Evolutionary conservation across 2,797 vertebrate species (phyloP), one percentile per base, ranked within the genome.

Genomic region (Cottoperca gobio): DNA sequence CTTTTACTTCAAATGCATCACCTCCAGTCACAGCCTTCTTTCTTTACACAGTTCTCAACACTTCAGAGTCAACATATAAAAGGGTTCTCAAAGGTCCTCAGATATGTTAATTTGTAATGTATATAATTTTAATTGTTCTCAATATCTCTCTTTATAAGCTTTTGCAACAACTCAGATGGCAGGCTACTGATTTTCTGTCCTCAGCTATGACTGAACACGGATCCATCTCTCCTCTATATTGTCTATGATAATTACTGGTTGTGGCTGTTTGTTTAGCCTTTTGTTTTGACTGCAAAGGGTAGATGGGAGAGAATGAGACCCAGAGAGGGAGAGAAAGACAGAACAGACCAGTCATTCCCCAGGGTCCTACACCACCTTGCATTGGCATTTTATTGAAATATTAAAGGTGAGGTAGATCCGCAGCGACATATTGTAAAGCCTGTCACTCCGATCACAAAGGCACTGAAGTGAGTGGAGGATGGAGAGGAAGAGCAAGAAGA

Each of bases 321-420:
- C 33, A 61, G 54, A 53, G 46, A 70, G 45, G 42, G 45, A 77
- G 43, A 62, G 63, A 79, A 52, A 74, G 53, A 59, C 54, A 53
- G 73, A 76, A 58, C 57, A 59, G 26, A 33, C 60, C 82, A 75
- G 88, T 72, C 79, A 52, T 21, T 96, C 94, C 88, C 53, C 33
- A 50, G 87, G 89, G 88, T 93, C 77, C 28, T 13, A 90, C 89
- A 78, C 83, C 82, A 78, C 80, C 90, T 93, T 91, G 87, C 89
- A 89, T 88, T 93, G 93, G 90, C 90, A 94, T 95, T 95, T 95
- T 89, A 92, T 89, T 93, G 92, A 95, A 96, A 96, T 95, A 96
- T 95, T 96, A 95, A 96, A 94, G 90, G 88, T 92, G 94, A 95
- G 93, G 92, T 80, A 94, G 86, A 95, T 94, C 93, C 82, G 62